These are phyloP conservation scores for Ceyx cyanopectus DNA, from an alignment of 2,113 vertebrate genomes.

Conservation along the genomic window DNA sequence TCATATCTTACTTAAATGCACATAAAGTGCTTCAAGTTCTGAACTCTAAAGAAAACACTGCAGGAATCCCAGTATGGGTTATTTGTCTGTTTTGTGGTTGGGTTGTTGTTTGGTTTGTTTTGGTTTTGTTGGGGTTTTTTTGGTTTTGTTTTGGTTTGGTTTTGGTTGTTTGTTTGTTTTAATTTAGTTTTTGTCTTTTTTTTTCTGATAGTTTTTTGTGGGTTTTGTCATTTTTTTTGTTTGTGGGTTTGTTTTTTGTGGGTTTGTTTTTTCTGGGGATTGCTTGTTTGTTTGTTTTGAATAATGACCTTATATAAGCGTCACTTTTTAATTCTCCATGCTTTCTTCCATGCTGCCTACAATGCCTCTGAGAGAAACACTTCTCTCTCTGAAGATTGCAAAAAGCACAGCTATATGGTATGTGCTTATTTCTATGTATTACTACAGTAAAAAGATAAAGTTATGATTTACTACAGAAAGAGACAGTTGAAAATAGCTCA, in stretches of 20 bases:
- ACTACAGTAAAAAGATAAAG: not conserved
- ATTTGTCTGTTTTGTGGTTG: not conserved
- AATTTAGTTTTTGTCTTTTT: no score
- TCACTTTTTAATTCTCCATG: conserved; percentile 24
- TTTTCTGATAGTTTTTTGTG: no score
- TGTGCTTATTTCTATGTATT: not conserved
- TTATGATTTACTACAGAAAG: not conserved
- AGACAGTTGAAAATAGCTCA: not conserved
- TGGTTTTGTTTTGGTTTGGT: no score
- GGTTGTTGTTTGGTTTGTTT: not conserved
- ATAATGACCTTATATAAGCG: conserved; percentile 47
- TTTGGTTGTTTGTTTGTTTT: no score
- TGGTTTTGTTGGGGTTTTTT: no score
- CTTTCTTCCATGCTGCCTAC: not conserved
- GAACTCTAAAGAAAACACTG: conserved; percentile 55
- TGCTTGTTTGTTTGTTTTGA: not conserved
- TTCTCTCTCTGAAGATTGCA: not conserved
- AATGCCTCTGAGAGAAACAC: not conserved
- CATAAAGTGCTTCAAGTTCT: conserved; percentile 71
- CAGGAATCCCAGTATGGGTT: conserved; percentile 28
- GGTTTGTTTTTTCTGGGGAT: no score
- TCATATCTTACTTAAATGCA: conserved; percentile 58
- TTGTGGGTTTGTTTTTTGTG: no score
- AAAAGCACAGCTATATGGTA: not conserved
- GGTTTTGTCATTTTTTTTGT: no score